Evolutionary conservation across 2,797 vertebrate genomes (phyloP).

Genomic region (Tympanoctomys barrerae): DNA sequence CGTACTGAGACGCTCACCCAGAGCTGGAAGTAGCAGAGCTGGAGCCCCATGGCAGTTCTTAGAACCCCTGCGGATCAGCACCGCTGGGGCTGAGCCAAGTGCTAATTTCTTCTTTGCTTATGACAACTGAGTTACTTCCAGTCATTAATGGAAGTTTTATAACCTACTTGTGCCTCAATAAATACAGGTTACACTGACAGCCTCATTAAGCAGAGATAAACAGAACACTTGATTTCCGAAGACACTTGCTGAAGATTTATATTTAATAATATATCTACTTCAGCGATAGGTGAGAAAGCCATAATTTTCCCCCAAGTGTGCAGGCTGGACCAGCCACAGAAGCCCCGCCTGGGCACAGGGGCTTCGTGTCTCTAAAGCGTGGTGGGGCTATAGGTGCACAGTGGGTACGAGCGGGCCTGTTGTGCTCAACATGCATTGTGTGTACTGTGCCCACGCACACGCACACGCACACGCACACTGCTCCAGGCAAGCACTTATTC

Average conservation of each 20-base stretch:
- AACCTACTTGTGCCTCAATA: slow-evolving; percentile 67
- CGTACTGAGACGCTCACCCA: not conserved
- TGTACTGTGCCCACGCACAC: too few species aligned
- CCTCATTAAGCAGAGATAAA: slow-evolving; percentile 67
- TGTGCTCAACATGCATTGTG: too few species aligned
- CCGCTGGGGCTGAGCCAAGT: not conserved
- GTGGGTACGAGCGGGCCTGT: accelerated
- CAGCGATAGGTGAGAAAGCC: not conserved
- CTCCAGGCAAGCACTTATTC: too few species aligned
- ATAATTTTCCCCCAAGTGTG: not conserved
- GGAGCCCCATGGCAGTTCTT: not conserved
- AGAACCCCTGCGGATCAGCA: not conserved
- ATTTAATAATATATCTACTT: not conserved
- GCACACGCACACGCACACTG: too few species aligned
- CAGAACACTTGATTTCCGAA: slow-evolving; percentile 58
- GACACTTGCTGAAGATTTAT: slow-evolving; percentile 18
- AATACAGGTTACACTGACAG: slow-evolving; percentile 71
- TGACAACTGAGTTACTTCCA: slow-evolving; percentile 39
- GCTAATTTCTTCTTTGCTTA: slow-evolving; percentile 40
- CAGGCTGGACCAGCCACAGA: not conserved
- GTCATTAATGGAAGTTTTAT: slow-evolving; percentile 71
- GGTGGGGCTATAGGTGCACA: not conserved
- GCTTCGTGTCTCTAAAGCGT: not conserved
- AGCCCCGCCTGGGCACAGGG: not conserved
- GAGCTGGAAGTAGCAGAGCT: accelerated